A percentile compares a stretch with the other conserved stretches of the same genome.
Evolutionary conservation across 2,113 vertebrate genomes (phyloP).

Genomic region (Xerus inauris): DNA sequence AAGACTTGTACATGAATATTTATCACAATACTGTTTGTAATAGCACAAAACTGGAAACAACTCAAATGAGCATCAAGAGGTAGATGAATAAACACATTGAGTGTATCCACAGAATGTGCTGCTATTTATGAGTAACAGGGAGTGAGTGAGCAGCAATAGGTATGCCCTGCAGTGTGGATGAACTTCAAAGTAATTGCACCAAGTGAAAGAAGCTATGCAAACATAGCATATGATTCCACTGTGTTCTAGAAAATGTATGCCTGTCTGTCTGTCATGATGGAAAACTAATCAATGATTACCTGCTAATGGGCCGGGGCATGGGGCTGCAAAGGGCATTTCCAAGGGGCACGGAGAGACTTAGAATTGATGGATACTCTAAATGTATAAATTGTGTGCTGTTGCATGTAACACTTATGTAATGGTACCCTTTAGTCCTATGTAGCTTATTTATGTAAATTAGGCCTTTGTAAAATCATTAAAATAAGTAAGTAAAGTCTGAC

Average conservation of each 20-base stretch:
- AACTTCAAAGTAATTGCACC: not conserved
- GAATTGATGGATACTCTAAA: not conserved
- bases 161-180: not conserved
- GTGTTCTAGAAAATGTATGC: not conserved
- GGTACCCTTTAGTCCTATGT: not conserved
- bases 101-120: not conserved
- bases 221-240: not conserved
- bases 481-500: not conserved
- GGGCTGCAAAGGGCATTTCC: not conserved
- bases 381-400: too few species aligned
- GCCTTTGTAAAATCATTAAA: not conserved
- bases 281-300: not conserved
- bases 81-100: not conserved
- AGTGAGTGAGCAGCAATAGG: not conserved
- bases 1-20: not conserved
- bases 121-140: not conserved
- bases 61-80: not conserved
- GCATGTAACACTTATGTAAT: too few species aligned
- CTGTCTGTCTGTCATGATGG: not conserved
- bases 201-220: not conserved
- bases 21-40: not conserved
- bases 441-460: not conserved
- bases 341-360: not conserved
- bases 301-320: too few species aligned
- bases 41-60: not conserved